Evolutionary conservation across 2,113 vertebrate species (phyloP).

Genomic region (Neogobius melanostomus): DNA sequence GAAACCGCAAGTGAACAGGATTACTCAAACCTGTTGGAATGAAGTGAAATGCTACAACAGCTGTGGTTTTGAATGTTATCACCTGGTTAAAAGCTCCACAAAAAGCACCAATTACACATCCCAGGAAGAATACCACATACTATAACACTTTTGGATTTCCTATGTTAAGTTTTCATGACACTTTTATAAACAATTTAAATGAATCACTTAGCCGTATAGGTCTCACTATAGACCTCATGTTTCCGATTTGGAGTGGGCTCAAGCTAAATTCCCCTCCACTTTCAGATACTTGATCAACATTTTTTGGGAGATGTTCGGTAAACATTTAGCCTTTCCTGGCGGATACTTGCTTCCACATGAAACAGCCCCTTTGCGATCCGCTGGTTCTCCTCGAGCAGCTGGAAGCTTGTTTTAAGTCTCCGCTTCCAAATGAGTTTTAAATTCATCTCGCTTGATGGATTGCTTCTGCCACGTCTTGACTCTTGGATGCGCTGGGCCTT

Average conservation of each 20-base stretch:
- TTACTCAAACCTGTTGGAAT: too few species aligned
- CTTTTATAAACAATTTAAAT: neutral
- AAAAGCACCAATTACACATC: too few species aligned
- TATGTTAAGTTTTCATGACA: too few species aligned
- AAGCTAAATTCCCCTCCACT: neutral
- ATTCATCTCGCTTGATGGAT: slow-evolving; percentile 42
- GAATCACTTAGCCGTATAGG: too few species aligned
- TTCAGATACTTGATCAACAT: neutral
- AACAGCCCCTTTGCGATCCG: neutral
- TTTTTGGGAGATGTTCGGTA: neutral
- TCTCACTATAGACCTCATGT: neutral
- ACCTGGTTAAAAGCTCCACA: too few species aligned
- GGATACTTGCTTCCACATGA: neutral
- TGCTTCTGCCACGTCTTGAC: slow-evolving; percentile 10
- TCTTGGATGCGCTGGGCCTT: neutral
- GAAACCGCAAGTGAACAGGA: too few species aligned
- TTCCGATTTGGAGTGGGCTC: neutral
- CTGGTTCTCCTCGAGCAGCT: neutral
- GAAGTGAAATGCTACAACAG: too few species aligned
- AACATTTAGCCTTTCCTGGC: neutral
- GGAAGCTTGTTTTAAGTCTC: slow-evolving; percentile 21
- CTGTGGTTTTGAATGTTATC: too few species aligned
- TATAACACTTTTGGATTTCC: too few species aligned
- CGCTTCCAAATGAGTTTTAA: slow-evolving; percentile 24
- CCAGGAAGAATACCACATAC: too few species aligned